These are phyloP conservation scores for Cerastis leucographa DNA, from an alignment of 2,888 invertebrate species.

Conservation along the genomic window DNA sequence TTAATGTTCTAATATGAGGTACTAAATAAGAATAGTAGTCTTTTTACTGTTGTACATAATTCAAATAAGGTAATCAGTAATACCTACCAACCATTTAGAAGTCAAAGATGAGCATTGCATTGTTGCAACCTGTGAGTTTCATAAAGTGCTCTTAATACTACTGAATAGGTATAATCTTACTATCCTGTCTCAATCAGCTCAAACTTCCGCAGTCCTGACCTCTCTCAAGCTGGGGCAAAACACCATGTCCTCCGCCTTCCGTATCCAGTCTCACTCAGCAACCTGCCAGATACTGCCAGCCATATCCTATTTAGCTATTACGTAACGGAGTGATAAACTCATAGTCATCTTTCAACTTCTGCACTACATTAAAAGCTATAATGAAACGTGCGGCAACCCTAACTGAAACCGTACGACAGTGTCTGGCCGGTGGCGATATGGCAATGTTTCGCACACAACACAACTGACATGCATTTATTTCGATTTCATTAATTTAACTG, in stretches of 20 bases:
- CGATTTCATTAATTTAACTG: slow-evolving; percentile 35
- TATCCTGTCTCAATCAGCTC: background rate
- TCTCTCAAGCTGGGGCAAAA: background rate
- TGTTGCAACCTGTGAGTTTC: background rate
- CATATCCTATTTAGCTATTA: background rate
- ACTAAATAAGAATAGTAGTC: background rate
- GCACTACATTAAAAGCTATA: background rate
- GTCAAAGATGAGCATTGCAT: background rate
- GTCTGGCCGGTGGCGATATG: slow-evolving; percentile 75
- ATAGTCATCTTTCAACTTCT: background rate
- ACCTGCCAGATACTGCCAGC: background rate
- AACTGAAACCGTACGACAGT: slow-evolving; percentile 79
- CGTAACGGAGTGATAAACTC: background rate
- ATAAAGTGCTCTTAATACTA: background rate
- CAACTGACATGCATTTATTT: slow-evolving; percentile 59
- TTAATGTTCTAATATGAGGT: background rate
- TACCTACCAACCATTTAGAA: background rate
- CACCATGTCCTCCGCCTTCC: background rate
- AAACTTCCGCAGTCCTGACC: background rate
- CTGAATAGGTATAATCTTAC: background rate
- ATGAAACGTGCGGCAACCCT: slow-evolving; percentile 70
- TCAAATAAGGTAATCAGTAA: background rate
- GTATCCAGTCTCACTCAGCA: background rate
- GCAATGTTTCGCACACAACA: slow-evolving; percentile 53
- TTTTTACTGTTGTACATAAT: background rate